Evolutionary conservation across 2,888 invertebrate species (phyloP).

Genomic region (Plemyria rubiginata): DNA sequence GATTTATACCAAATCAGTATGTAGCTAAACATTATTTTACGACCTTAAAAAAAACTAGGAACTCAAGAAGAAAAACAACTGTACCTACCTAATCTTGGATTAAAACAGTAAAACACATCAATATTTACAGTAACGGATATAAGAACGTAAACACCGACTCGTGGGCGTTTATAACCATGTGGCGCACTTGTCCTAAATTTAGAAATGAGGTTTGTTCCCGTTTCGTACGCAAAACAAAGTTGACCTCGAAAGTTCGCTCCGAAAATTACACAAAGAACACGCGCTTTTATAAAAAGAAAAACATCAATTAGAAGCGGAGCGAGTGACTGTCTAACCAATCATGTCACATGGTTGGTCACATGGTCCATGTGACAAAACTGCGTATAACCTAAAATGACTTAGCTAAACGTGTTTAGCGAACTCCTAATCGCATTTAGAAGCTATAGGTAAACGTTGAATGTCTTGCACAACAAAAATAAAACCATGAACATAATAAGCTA

Average conservation of each 20-base stretch:
- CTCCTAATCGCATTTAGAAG: too few species aligned
- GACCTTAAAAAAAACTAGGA: too few species aligned
- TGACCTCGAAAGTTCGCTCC: constrained; percentile 24
- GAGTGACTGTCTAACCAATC: too few species aligned
- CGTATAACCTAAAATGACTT: too few species aligned
- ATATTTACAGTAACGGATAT: constrained; percentile 13
- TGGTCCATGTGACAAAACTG: too few species aligned
- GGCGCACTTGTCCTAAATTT: constrained; percentile 26
- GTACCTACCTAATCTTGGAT: background rate
- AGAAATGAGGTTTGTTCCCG: constrained; percentile 21
- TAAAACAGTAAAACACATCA: background rate
- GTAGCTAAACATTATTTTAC: too few species aligned
- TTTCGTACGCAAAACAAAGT: constrained; percentile 28
- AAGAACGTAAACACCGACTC: constrained; percentile 21
- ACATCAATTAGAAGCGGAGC: background rate
- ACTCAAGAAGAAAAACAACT: background rate
- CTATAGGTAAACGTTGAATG: too few species aligned
- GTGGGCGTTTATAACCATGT: constrained; percentile 26
- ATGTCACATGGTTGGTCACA: too few species aligned
- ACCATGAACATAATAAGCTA: too few species aligned
- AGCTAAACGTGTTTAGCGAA: too few species aligned
- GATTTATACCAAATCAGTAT: too few species aligned
- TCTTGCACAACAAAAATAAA: too few species aligned
- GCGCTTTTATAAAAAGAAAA: background rate
- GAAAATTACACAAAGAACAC: constrained; percentile 21